phyloP scores from a whole-genome alignment of 2,888 invertebrate species.

The Synanthedon tipuliformis region DNA sequence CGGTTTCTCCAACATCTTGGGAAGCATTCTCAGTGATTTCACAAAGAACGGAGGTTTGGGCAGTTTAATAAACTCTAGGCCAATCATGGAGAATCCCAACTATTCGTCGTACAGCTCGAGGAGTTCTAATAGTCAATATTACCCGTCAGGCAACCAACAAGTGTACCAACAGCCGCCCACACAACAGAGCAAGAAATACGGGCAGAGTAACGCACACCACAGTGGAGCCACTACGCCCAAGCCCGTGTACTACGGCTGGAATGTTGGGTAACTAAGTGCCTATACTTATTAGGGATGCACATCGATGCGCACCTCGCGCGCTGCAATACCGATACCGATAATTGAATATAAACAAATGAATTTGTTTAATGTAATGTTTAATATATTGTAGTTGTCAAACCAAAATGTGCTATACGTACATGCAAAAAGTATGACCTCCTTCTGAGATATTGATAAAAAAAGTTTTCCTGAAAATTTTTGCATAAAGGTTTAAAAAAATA shows the following conservation, averaged over 20 bases:
- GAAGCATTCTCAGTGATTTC: conserved; percentile 45
- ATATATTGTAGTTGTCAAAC: no score
- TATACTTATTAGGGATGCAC: background rate
- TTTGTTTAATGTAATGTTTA: no score
- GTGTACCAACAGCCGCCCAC: conserved; percentile 31
- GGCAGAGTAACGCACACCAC: conserved; percentile 33
- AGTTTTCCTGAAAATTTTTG: no score
- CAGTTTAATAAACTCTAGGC: conserved; percentile 51
- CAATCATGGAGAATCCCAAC: conserved; percentile 57
- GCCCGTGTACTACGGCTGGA: conserved; percentile 59
- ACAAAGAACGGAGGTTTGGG: conserved; percentile 43
- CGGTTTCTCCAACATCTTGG: conserved; percentile 46
- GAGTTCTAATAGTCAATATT: conserved; percentile 49
- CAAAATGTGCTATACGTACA: no score
- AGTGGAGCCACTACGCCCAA: conserved; percentile 39
- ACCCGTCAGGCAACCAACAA: conserved; percentile 51
- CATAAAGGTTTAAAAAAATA: no score
- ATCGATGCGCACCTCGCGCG: no score
- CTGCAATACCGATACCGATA: no score
- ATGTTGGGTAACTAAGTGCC: conserved; percentile 52
- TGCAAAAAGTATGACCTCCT: no score
- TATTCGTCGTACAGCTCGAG: conserved; percentile 46
- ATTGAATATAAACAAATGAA: background rate
- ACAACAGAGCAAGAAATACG: conserved; percentile 50
- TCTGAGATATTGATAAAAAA: no score